Base-by-base conservation (phyloP, 2,797 vertebrate species). In the Pseudochirops cupreus region DNA sequence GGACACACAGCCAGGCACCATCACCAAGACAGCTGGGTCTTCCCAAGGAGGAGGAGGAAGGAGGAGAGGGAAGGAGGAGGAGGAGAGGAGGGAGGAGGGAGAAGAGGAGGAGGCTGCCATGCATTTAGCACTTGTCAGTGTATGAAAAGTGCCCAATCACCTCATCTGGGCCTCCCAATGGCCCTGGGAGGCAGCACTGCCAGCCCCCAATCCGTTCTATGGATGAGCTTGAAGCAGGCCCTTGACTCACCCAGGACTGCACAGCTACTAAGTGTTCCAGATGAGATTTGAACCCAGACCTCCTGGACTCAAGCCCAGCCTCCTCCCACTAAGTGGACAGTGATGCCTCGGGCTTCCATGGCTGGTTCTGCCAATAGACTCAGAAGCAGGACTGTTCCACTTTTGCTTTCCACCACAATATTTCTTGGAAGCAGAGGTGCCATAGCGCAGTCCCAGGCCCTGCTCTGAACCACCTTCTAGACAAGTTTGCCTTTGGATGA, bases 291-390 rank as follows among this genome's bases (percentile, higher is more conserved):
- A 90, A 29, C 11, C 24, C 89, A 16, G 39, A 7, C 1, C 89
- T 31, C 28, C 50, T 53, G 28, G 21, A 28, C 12, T 53, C 52
- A 29, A 52, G 89, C 31, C 29, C 89, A 29, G 89, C 29, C 26
- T 5, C 0, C 46, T 46, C 13, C 26, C 46, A 26, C 58, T 31
- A 13, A 31, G 4, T 13, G 16, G 57, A 29, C 46, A 1, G 56
- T 3, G 5, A 7, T 0, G 1, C 31, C 31, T 53, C 24, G 56
- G 26, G 0, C 5, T 0, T 14, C 14, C 52, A 13, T 12, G 54
- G 29, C 33, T 39, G 5, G 24, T 16, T 56, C 55, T n/a, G 18
- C 7, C 29, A 13, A n/a, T 31, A 67, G 62, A 28, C 7, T 11
- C 14, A 3, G 33, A 28, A 52, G 91, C 11, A 46, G 91, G 1